phyloP scores from a whole-genome alignment of 2,797 vertebrate genomes.

The Acomys russatus region DNA sequence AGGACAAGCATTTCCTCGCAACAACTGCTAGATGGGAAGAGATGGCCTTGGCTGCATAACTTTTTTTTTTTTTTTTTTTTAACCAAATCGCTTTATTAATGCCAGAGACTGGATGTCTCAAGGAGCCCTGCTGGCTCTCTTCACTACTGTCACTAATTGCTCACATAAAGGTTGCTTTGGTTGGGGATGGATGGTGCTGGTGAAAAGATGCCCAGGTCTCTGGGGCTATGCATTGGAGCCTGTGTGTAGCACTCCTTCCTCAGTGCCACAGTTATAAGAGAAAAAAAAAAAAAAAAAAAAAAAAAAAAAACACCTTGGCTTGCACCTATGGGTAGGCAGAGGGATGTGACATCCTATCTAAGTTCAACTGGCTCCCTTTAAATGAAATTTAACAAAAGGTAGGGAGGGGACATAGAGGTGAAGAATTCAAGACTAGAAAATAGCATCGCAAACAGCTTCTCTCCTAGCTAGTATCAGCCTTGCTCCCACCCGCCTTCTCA shows the following conservation, averaged over 20 bases:
- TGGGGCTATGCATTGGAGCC: neutral
- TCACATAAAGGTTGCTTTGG: neutral
- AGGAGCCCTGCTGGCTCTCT: neutral
- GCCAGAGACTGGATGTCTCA: no score
- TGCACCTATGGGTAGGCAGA: neutral
- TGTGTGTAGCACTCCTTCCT: accelerated
- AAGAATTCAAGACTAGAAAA: neutral
- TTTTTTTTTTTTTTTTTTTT: neutral
- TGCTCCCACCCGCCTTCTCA: neutral
- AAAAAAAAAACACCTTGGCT: neutral
- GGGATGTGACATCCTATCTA: neutral
- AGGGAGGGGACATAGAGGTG: neutral
- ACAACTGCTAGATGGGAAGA: neutral
- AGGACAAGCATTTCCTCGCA: neutral
- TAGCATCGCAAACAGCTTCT: neutral
- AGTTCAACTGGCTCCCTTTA: neutral
- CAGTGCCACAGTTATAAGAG: neutral
- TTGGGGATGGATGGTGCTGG: neutral
- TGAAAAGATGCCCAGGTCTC: neutral
- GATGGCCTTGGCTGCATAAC: no score
- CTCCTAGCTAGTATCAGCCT: no score
- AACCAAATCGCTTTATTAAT: neutral
- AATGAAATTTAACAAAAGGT: neutral
- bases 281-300: neutral
- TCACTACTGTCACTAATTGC: neutral